Evolutionary conservation across 2,113 vertebrate species (phyloP).

Genomic region (Neolamprologus toae): DNA sequence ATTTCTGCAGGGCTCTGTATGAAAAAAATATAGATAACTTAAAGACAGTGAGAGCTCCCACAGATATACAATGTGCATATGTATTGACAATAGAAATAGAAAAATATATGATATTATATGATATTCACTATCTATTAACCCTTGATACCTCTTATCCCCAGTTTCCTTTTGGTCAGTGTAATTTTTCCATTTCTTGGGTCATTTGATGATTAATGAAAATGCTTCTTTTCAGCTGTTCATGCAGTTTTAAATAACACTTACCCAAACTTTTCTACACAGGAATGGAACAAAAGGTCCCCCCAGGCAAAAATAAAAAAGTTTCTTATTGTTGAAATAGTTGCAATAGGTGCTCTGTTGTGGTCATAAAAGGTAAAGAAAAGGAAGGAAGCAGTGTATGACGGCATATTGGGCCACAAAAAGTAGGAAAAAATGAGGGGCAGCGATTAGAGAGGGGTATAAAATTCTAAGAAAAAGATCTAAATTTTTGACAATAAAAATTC

Average conservation of each 20-base stretch:
- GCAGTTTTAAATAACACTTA: not conserved
- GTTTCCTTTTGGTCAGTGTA: not conserved
- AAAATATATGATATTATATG: not conserved
- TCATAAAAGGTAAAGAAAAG: not conserved
- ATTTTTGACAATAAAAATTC: not conserved
- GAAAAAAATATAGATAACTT: not conserved
- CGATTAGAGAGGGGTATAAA: not conserved
- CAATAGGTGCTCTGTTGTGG: not conserved
- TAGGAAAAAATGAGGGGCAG: not conserved
- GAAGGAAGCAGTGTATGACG: not conserved
- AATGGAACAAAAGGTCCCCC: not conserved
- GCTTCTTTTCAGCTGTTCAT: not conserved
- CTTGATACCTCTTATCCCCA: not conserved
- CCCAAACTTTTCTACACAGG: not conserved
- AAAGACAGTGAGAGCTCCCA: not conserved
- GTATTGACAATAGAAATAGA: conserved; percentile 18
- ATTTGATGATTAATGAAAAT: not conserved
- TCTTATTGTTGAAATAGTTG: not conserved
- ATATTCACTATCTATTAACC: not conserved
- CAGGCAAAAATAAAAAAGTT: not conserved
- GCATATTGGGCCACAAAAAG: not conserved
- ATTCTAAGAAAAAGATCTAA: not conserved
- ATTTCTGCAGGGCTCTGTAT: not conserved
- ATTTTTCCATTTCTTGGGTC: not conserved
- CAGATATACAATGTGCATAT: not conserved